These are phyloP conservation scores for Pocillopora grandis DNA, from an alignment of 92 coral and sea anemone species.

Conservation along the genomic window DNA sequence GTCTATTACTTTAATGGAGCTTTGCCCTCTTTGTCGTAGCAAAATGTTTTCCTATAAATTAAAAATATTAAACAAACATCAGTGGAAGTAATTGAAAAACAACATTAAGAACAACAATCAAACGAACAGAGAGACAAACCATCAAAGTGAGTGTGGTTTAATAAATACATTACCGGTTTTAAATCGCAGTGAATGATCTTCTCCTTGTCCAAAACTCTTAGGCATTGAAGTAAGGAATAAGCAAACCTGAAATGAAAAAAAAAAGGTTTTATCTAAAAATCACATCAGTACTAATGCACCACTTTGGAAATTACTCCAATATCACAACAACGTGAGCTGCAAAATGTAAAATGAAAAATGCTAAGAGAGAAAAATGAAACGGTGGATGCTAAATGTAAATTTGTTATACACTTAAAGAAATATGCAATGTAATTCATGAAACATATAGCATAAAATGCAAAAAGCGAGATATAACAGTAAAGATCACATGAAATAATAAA, in stretches of 20 bases:
- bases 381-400: too few relatives aligned
- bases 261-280: neutral
- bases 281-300: neutral
- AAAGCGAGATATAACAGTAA: too few relatives aligned
- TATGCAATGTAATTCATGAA: too few relatives aligned
- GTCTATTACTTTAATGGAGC: slow-evolving; percentile 92
- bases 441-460: too few relatives aligned
- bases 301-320: neutral
- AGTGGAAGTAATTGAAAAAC: neutral
- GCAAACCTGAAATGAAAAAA: slow-evolving; percentile 74
- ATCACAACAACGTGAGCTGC: too few relatives aligned
- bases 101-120: neutral
- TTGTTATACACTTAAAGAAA: too few relatives aligned
- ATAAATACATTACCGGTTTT: slow-evolving; percentile 73
- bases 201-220: slow-evolving; percentile 78
- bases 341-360: too few relatives aligned
- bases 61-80: neutral
- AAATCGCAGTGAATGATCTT: slow-evolving; percentile 95
- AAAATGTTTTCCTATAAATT: slow-evolving; percentile 45
- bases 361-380: too few relatives aligned
- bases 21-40: slow-evolving; percentile 82
- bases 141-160: neutral
- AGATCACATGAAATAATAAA: too few relatives aligned
- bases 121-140: neutral
- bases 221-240: slow-evolving; percentile 88